phyloP scores from a whole-genome alignment of 2,113 vertebrate species.

The Pomatorhinus ruficollis region DNA sequence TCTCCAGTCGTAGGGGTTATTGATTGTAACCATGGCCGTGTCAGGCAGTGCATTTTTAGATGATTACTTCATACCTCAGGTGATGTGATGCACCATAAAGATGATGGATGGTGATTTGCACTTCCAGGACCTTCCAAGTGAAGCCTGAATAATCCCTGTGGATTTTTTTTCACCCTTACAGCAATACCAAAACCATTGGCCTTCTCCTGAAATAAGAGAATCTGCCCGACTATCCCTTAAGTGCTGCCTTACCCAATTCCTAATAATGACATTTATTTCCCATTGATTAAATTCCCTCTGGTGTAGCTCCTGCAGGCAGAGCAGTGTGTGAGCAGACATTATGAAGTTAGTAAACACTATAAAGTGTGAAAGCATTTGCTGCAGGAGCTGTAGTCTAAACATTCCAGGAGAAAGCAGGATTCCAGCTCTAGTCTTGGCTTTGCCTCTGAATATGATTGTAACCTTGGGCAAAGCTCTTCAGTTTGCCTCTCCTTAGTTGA shows the following conservation, averaged over 20 bases:
- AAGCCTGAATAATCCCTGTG: not conserved
- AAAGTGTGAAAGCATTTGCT: conserved; percentile 70
- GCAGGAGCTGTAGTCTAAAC: conserved; percentile 70
- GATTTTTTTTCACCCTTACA: not conserved
- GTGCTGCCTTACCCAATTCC: not conserved
- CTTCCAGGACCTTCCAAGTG: conserved; percentile 29
- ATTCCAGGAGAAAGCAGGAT: conserved; percentile 65
- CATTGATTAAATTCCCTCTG: conserved; percentile 1
- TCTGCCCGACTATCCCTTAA: not conserved
- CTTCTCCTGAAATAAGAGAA: not conserved
- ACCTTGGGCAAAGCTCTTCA: conserved; percentile 66
- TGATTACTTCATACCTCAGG: conserved; percentile 65
- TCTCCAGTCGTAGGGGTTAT: not conserved
- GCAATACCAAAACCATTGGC: not conserved
- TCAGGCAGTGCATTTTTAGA: conserved; percentile 55
- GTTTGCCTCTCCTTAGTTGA: conserved; percentile 51
- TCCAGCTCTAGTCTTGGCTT: conserved; percentile 68
- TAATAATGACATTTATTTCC: conserved; percentile 14
- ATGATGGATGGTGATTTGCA: conserved; percentile 40
- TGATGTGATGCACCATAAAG: conserved; percentile 41
- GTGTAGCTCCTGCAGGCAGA: conserved; percentile 33
- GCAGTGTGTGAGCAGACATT: conserved; percentile 57
- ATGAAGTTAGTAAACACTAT: conserved; percentile 69
- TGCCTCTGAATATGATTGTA: conserved; percentile 69
- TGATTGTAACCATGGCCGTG: not conserved